Evolutionary conservation across 2,113 vertebrate species (phyloP), one percentile per base, ranked within the genome.

Genomic region (Toxotes jaculatrix): DNA sequence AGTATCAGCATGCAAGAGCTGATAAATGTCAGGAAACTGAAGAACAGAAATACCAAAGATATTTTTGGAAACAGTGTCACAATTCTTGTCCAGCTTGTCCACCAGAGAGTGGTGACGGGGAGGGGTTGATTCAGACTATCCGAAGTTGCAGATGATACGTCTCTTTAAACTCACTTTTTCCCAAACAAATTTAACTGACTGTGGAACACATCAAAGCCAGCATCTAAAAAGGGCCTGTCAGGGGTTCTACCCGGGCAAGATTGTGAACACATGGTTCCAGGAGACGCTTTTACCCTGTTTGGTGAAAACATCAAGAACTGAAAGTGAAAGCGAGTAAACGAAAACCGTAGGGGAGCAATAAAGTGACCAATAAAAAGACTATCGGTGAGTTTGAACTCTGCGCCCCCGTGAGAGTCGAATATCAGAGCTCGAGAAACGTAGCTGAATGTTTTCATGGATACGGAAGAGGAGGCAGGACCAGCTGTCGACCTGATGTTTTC

Each of bases 401-500:
- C 21, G 75, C 23, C 80, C 77, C 77, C 10, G 3, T 71, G 49
- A 70, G 89, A 85, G 71, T 88, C 60, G 3, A 51, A 74, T 86
- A 82, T 88, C 86, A 65, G 65, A 49, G 61, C 53, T 9, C 5
- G 79, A 78, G 82, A 77, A 55, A 38, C 61, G 47, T 47, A 23
- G 64, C 60, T 57, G 66, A 73, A 59, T 63, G 69, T 90, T 82
- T 87, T 85, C 36, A 21, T 57, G 74, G 74, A 79, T 79, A 63
- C 72, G 57, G 76, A 74, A 16, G 62, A 80, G 74, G 40, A 82
- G 77, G 60, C 71, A 84, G 40, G 32, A 68, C 80, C 92, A 91
- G 91, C 88, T 93, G 93, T 90, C 49, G 74, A 42, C 86, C 88
- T 88, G 90, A 91, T 90, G 91, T 94, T 88, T 71, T 62, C 87